Evolutionary conservation across 2,113 vertebrate species (phyloP).

Genomic region (Hystrix brachyura): DNA sequence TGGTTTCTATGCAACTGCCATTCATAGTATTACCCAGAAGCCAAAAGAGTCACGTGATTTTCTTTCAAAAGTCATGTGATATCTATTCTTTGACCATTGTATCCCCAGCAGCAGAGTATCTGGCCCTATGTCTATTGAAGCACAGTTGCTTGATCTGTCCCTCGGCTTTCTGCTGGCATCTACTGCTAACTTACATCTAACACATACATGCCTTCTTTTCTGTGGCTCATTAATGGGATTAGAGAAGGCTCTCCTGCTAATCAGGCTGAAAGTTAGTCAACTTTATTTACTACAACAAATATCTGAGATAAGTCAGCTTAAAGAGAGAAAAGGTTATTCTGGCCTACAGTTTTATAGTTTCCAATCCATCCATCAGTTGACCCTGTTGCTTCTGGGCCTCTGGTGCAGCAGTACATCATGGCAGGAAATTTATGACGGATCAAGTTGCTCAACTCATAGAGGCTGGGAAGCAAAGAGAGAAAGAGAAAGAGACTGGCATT

Average conservation of each 20-base stretch:
- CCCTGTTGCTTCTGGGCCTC: not conserved
- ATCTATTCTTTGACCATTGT: not conserved
- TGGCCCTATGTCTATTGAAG: not conserved
- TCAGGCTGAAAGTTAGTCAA: not conserved
- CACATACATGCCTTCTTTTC: not conserved
- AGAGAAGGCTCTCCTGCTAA: not conserved
- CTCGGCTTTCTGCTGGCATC: not conserved
- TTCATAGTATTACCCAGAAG: not conserved
- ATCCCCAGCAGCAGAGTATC: not conserved
- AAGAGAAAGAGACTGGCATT: not conserved
- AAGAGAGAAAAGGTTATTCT: not conserved
- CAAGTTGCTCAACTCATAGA: not conserved
- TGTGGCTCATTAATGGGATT: no score
- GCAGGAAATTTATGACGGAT: not conserved
- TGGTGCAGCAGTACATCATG: not conserved
- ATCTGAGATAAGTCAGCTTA: not conserved
- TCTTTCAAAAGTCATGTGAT: not conserved
- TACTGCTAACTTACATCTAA: not conserved
- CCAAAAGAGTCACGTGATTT: not conserved
- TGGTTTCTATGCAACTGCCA: not conserved
- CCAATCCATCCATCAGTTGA: not conserved
- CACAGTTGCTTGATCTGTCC: not conserved
- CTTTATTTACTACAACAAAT: not conserved
- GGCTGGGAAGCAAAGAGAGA: not conserved
- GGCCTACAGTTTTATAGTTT: not conserved